Evolutionary conservation across 37 sponge, comb jelly and placozoan species (phyloP), one percentile per base, ranked within the genome.

Genomic region (Crambe crambe): DNA sequence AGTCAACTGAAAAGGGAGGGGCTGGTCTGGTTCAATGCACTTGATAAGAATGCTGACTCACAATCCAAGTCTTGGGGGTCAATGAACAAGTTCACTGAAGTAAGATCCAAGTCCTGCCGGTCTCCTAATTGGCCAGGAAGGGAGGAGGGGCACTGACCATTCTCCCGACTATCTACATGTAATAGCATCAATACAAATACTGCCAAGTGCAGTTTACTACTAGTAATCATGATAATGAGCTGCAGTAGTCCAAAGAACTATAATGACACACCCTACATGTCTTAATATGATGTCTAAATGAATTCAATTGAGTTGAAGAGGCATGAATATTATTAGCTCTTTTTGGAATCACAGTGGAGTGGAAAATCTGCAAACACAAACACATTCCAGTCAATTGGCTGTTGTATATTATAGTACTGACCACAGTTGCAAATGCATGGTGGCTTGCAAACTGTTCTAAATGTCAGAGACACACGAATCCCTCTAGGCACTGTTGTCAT

Each of bases 391-490:
- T 9, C 8, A 26, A 10, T 62, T 25, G 8, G n/a, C 26, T 8
- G 6, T 25, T 23, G 26, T 26, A 23, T 23, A 37, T 68, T 2
- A 32, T 10, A 3, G 17, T 26, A 36, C 80, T 58, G 25, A 80
- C 80, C 63, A 31, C 74, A 82, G 34, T 26, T 37, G 37, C 90
- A 89, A n/a, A n/a, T 62, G 37, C 87, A 89, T 27, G 89, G 86
- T 35, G 18, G 20, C 3, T 36, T 22, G 26, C 74, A 35, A 12
- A 92, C 67, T 47, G 76, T 92, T 60, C 93, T 73, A 57, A 92
- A 89, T 21, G 93, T 92, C 12, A 92, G 77, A 27, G 93, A 92
- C 5, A 80, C 67, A 56, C 93, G 69, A 61, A 31, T 44, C 17
- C 77, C 43, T 74, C 93, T 84, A 20, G 86, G 78, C 6, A 88